Conservation (phyloP, 2,888 invertebrate species). For the Mythimna vitellina region DNA sequence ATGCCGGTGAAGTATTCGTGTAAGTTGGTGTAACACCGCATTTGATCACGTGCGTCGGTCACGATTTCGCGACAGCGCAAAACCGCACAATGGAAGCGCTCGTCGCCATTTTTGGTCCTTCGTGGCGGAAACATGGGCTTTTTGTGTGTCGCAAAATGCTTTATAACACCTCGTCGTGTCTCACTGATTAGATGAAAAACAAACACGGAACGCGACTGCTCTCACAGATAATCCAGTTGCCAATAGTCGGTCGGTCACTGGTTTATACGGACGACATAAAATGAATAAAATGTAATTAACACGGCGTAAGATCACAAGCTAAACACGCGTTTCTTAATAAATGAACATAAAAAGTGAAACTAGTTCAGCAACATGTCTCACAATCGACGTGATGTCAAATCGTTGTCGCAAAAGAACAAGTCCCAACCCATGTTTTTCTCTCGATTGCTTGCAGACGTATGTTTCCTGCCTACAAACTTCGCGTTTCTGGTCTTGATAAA, state of each 20-base stretch:
- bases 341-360: slow-evolving; percentile 82
- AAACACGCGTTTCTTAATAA: slow-evolving; percentile 78
- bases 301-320: slow-evolving; percentile 88
- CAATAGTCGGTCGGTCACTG: slow-evolving; percentile 42
- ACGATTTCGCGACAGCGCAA: slow-evolving; percentile 69
- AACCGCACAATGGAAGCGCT: slow-evolving; percentile 80
- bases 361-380: slow-evolving; percentile 86
- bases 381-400: slow-evolving; percentile 89
- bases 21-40: slow-evolving; percentile 69
- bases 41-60: slow-evolving; percentile 79
- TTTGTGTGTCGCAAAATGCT: slow-evolving; percentile 80
- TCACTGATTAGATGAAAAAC: slow-evolving; percentile 68
- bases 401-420: slow-evolving; percentile 87
- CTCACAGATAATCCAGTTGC: slow-evolving; percentile 24
- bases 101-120: slow-evolving; percentile 80
- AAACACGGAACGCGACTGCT: slow-evolving; percentile 17
- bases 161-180: slow-evolving; percentile 79
- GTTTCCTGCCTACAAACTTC: slow-evolving; percentile 99
- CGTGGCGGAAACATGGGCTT: slow-evolving; percentile 79
- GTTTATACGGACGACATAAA: slow-evolving; percentile 63
- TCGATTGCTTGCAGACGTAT: slow-evolving; percentile 96
- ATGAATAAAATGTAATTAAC: slow-evolving; percentile 76
- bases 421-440: slow-evolving; percentile 89
- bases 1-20: slow-evolving; percentile 61
- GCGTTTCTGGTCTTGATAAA: slow-evolving; percentile 98